Evolutionary conservation across 2,888 invertebrate genomes (phyloP), one percentile per base, ranked within the genome.

Genomic region (Microplitis manilae): DNA sequence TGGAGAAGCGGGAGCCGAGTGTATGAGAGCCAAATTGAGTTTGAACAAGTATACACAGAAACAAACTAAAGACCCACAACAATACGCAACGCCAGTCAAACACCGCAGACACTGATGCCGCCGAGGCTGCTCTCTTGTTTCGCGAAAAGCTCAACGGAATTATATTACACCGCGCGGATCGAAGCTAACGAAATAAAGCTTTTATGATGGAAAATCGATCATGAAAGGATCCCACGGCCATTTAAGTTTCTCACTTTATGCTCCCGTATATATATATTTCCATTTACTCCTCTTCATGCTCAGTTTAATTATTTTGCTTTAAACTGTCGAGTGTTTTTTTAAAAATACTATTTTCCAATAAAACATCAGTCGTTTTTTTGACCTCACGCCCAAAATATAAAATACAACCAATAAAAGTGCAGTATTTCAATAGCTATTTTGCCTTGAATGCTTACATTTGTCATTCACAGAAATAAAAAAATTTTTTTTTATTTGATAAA

Each of bases 11-110:
- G 13, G 13, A 13, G 50, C 50, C 50, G 8, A 50, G 50, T 50
- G 50, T 50, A 8, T 68, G 59, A 69, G 60, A 76, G 65, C 76
- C 77, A 79, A 81, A 81, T 79, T 75, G 79, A 80, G 79, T 81
- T 81, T 81, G 77, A 81, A 81, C 81, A 73, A 73, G 76, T 73
- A 75, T 69, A 80, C 67, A 79, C 67, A 78, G 75, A 78, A 78
- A 70, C 70, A 73, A 73, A 73, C 76, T 71, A 72, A 74, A 72
- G 75, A 76, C 78, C 75, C 74, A 60, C 77, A 77, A 77, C 76
- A 76, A 68, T 68, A 71, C 68, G 64, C 77, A 78, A 76, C 80
- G 75, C 70, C 69, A 67, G 73, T 77, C 76, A 73, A 75, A 79
- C 73, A 68, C 68, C 68, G 67, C 75, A 70, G 59, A 71, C 77